Percentiles rank a stretch among this genome's conserved stretches.
Evolutionary conservation across 2,113 vertebrate genomes (phyloP).

Genomic region (Reinhardtius hippoglossoides): DNA sequence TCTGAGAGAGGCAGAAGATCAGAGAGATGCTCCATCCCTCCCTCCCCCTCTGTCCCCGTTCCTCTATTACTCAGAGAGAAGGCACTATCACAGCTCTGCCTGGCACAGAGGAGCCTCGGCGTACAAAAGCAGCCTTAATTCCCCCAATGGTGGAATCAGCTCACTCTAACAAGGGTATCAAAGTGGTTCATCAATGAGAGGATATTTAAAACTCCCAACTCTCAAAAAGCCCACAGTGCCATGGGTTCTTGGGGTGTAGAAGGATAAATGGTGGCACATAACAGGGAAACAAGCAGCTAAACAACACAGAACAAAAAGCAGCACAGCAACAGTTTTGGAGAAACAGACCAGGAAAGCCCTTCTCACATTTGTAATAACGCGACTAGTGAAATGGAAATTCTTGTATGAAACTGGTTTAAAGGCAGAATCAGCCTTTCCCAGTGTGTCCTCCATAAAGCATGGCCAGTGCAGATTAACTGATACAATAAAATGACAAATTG

Average conservation of each 20-base stretch:
- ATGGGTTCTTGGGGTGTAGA: constrained; percentile 11
- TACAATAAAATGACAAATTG: constrained; percentile 64
- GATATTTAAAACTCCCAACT: constrained; percentile 48
- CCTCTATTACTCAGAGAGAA: constrained; percentile 59
- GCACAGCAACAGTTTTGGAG: neutral
- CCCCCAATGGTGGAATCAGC: constrained; percentile 55
- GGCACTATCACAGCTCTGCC: constrained; percentile 54
- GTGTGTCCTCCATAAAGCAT: constrained; percentile 49
- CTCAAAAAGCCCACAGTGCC: constrained; percentile 24
- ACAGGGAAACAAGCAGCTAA: constrained; percentile 38
- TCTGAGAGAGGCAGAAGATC: constrained; percentile 73
- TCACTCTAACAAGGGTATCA: constrained; percentile 70
- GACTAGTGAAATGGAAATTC: constrained; percentile 52
- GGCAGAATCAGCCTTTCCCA: constrained; percentile 59
- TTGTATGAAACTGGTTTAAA: constrained; percentile 50
- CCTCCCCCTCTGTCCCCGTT: constrained; percentile 46
- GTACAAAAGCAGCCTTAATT: constrained; percentile 65
- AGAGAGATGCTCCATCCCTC: constrained; percentile 63
- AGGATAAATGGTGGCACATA: constrained; percentile 35
- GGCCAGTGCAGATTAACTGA: constrained; percentile 64
- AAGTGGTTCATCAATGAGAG: constrained; percentile 61
- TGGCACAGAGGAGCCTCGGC: constrained; percentile 41
- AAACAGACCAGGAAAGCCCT: constrained; percentile 9
- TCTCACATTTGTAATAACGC: constrained; percentile 12
- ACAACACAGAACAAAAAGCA: constrained; percentile 40